phyloP scores from a whole-genome alignment of 2,888 invertebrate genomes.

The Acleris cristana region DNA sequence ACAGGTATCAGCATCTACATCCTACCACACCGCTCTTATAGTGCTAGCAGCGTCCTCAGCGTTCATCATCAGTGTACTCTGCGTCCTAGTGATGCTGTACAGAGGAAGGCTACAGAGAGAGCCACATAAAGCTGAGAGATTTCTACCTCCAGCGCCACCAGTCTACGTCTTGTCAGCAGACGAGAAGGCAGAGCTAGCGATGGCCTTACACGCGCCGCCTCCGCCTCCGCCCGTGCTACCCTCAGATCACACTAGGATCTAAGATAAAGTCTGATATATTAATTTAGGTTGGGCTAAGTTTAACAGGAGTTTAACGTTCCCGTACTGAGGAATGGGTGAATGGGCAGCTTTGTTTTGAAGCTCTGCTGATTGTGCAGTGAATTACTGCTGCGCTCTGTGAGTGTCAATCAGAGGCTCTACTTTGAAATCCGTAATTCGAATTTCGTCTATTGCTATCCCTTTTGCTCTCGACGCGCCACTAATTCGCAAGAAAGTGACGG shows the following conservation, averaged over 20 bases:
- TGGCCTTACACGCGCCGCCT: conserved; percentile 70
- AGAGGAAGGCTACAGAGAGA: conserved; percentile 82
- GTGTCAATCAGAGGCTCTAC: too few species aligned
- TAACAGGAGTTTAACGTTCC: conserved; percentile 2
- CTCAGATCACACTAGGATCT: conserved; percentile 62
- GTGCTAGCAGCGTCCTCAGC: conserved; percentile 91
- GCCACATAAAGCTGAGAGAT: conserved; percentile 82
- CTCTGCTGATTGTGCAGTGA: too few species aligned
- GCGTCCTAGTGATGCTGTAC: conserved; percentile 90
- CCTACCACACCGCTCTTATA: conserved; percentile 90
- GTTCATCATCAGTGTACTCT: conserved; percentile 90
- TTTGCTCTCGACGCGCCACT: too few species aligned
- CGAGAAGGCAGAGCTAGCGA: conserved; percentile 83
- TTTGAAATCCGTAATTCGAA: too few species aligned
- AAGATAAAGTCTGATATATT: conserved; percentile 40
- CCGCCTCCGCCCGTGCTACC: conserved; percentile 64
- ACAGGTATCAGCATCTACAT: conserved; percentile 85
- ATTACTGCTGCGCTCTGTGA: too few species aligned
- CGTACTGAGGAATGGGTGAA: too few species aligned
- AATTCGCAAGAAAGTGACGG: too few species aligned
- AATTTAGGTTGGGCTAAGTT: conserved; percentile 17
- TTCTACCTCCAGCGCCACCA: conserved; percentile 86
- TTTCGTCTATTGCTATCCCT: too few species aligned
- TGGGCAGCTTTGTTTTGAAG: too few species aligned
- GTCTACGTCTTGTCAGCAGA: conserved; percentile 88